Base-by-base conservation (phyloP, 2,113 vertebrate genomes). In the Pterophyllum scalare region DNA sequence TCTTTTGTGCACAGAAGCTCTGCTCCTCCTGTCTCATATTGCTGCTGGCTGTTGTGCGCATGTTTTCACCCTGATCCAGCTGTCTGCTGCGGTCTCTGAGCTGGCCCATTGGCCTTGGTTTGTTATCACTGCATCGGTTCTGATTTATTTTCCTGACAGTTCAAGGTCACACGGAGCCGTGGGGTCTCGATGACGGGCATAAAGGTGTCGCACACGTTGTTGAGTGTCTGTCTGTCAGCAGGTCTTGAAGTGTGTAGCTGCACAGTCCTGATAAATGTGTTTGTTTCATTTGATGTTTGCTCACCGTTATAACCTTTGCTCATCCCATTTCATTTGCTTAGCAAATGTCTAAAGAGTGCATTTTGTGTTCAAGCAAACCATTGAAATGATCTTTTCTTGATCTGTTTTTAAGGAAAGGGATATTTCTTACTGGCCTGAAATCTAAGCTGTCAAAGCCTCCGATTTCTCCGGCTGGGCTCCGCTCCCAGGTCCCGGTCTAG, bases 371-470 rank as follows among this genome's bases (percentile, higher is more conserved):
- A 31, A 52, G 11, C 46, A 52, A 46, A 13, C 4, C 17, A 9
- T n/a, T 15, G 15, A 24, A 33, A 15, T 0, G 2, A 14, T 5
- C 3, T 12, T 80, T 75, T 33, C 26, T 8, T 14, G 20, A 11
- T 67, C 9, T 56, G 13, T 35, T 8, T 0, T 87, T 61, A 92
- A 83, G 86, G 76, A 28, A 31, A 92, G 88, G 22, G 88, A 75
- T 57, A 82, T 87, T 87, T 85, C 82, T 88, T 81, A 82, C 87
- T 85, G 57, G 24, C 59, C 46, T 86, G 33, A 90, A 24, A 6
- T 57, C 67, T 92, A 84, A 95, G 91, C 99, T 99, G 98, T 99
- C 98, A 14, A 99, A 99, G 96, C 97, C 96, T 3, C 97, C 96
- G 40, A 97, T 97, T 90, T 98, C 98, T 35, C 98, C 97, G 3